These are phyloP conservation scores for Babylonia areolata DNA, from an alignment of 1,140 invertebrate genomes.

Conservation along the genomic window DNA sequence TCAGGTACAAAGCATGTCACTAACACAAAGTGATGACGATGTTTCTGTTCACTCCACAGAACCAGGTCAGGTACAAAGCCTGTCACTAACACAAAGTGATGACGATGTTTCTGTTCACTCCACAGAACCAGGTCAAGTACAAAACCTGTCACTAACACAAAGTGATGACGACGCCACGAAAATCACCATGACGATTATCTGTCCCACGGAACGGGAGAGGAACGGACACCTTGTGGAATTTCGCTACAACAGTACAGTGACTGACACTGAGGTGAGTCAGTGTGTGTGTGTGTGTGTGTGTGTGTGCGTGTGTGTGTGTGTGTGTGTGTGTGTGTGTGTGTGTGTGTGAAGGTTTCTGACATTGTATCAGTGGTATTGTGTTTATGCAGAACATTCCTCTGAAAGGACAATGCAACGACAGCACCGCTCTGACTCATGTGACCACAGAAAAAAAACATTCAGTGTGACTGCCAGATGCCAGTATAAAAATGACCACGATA, in stretches of 20 bases:
- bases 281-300: background rate
- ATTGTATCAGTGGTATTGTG: too few relatives aligned
- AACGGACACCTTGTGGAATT: background rate
- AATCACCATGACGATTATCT: background rate
- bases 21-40: background rate
- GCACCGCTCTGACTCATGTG: too few relatives aligned
- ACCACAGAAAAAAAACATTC: too few relatives aligned
- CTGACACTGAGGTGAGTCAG: background rate
- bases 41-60: background rate
- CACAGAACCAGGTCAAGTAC: background rate
- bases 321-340: too few relatives aligned
- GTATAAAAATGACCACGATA: too few relatives aligned
- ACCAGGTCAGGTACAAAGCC: background rate
- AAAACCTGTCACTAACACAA: background rate
- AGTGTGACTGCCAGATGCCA: too few relatives aligned
- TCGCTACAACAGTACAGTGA: background rate
- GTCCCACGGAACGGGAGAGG: background rate
- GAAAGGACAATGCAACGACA: too few relatives aligned
- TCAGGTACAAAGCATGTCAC: background rate
- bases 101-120: background rate
- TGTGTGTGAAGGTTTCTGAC: too few relatives aligned
- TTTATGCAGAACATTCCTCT: too few relatives aligned
- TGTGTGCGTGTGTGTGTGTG: too few relatives aligned
- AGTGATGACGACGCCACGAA: background rate
- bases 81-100: background rate